Percentiles rank a stretch among this genome's conserved stretches.
Evolutionary conservation across 2,888 invertebrate genomes (phyloP).

Genomic region (Leptodirus hochenwartii): DNA sequence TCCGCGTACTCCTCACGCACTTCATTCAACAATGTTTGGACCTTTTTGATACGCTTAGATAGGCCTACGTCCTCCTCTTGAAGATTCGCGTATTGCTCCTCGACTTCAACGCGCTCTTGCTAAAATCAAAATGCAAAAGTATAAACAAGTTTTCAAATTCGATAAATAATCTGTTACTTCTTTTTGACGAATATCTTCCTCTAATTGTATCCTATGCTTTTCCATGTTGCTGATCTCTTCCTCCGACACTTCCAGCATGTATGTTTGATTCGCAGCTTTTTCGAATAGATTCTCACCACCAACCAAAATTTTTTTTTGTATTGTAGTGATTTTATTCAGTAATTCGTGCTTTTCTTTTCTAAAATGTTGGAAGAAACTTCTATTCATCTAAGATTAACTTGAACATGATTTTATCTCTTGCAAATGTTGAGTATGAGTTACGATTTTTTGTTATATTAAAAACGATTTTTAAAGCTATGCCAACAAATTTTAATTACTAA

Average conservation of each 20-base stretch:
- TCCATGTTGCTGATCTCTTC: conserved; percentile 62
- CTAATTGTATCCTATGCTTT: conserved; percentile 61
- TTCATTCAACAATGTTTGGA: conserved; percentile 71
- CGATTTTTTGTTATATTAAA: conserved; percentile 2
- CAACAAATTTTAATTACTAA: conserved; percentile 17
- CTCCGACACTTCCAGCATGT: conserved; percentile 73
- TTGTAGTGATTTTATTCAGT: conserved; percentile 65
- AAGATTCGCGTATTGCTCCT: conserved; percentile 83
- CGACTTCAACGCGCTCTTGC: conserved; percentile 83
- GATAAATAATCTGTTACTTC: conserved; percentile 34
- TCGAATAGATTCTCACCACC: conserved; percentile 97
- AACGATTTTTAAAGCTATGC: conserved; percentile 9
- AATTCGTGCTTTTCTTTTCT: conserved; percentile 64
- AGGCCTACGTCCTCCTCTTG: conserved; percentile 92
- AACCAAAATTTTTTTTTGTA: conserved; percentile 91
- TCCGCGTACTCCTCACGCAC: conserved; percentile 72
- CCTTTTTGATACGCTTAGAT: conserved; percentile 79
- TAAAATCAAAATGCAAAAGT: conserved; percentile 18
- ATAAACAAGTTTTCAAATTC: conserved; percentile 6
- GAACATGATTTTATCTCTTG: neutral
- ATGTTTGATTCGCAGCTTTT: conserved; percentile 87
- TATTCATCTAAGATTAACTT: neutral
- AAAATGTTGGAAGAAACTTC: conserved; percentile 2
- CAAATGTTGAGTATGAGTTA: neutral
- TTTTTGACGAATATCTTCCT: conserved; percentile 69